These are phyloP conservation scores for Phalloptychus januarius DNA, from an alignment of 2,797 vertebrate genomes.

Conservation along the genomic window DNA sequence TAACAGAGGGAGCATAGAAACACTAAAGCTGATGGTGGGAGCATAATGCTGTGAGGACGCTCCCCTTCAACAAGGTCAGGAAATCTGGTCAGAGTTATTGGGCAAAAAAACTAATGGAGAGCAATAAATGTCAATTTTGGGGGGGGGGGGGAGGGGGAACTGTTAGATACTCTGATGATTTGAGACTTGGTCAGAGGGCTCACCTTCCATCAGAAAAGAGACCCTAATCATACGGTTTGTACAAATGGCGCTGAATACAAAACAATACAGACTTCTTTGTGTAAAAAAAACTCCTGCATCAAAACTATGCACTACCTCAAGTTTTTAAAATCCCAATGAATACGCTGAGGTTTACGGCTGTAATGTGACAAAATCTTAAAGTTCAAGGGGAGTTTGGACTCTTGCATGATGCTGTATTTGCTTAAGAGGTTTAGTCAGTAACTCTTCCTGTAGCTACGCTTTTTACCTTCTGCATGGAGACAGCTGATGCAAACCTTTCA, in stretches of 20 bases:
- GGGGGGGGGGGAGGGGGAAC: neutral
- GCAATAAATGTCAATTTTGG: neutral
- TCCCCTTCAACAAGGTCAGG: neutral
- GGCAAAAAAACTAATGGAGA: neutral
- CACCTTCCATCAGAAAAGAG: neutral
- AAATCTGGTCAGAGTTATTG: neutral
- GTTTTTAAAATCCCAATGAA: neutral
- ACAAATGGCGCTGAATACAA: neutral
- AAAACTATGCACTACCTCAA: neutral
- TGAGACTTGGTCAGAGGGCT: neutral
- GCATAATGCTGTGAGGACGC: neutral
- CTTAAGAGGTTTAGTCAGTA: neutral
- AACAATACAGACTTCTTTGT: neutral
- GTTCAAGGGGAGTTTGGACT: neutral
- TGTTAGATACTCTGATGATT: neutral
- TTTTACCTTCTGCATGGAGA: constrained; percentile 41
- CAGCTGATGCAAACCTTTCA: constrained; percentile 33
- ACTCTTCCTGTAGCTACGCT: neutral
- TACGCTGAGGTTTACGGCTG: neutral
- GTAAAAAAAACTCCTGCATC: neutral
- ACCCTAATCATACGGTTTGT: neutral
- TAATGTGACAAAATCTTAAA: neutral
- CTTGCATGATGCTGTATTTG: neutral
- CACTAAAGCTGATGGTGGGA: neutral
- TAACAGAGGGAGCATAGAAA: neutral